These are phyloP conservation scores for Prosapia bicincta DNA, from an alignment of 2,888 invertebrate species.

Conservation along the genomic window DNA sequence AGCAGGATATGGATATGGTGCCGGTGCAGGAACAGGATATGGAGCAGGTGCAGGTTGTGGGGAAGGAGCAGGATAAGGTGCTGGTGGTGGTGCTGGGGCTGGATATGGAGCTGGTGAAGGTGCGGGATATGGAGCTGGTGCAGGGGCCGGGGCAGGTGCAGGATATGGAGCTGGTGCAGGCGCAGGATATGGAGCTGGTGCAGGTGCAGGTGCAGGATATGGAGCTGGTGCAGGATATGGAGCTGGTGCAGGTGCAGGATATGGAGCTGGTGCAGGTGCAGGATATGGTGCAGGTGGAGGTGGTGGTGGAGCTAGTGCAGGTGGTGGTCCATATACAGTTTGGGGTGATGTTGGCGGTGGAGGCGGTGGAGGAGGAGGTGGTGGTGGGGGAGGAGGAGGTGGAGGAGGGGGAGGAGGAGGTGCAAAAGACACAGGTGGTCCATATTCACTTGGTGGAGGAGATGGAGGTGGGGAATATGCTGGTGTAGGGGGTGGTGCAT, in stretches of 20 bases:
- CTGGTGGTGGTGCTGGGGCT: background rate
- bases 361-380: background rate
- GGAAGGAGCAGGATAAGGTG: background rate
- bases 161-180: background rate
- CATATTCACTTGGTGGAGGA: background rate
- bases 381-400: background rate
- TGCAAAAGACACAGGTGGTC: background rate
- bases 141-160: no score
- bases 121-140: background rate
- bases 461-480: background rate
- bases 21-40: background rate
- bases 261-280: background rate
- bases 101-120: background rate
- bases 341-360: background rate
- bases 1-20: background rate
- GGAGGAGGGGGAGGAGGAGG: background rate
- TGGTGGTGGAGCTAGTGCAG: background rate
- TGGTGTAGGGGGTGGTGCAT: background rate
- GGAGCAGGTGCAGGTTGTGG: background rate
- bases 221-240: background rate
- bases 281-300: background rate
- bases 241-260: background rate
- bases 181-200: background rate
- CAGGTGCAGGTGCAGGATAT: background rate
- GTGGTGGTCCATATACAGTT: background rate